These are phyloP conservation scores for Strigamia transsilvanica DNA, from an alignment of 2,888 invertebrate species.

Conservation along the genomic window DNA sequence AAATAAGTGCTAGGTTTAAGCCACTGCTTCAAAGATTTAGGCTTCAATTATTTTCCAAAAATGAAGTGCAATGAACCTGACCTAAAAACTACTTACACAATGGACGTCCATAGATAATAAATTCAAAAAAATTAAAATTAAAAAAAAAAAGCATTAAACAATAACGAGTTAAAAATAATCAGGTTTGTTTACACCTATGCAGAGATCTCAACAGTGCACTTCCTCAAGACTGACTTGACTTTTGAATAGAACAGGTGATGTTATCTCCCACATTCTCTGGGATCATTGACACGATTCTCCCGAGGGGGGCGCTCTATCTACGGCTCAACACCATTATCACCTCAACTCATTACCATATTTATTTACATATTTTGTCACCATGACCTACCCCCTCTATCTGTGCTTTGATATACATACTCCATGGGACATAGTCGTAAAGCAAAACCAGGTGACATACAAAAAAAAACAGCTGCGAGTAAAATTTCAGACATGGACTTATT, in stretches of 20 bases:
- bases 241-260: slow-evolving; percentile 42
- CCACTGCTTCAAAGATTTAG: neutral
- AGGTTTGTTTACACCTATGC: slow-evolving; percentile 34
- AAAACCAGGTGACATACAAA: slow-evolving; percentile 35
- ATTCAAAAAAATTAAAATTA: neutral
- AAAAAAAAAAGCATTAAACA: neutral
- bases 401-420: slow-evolving; percentile 18
- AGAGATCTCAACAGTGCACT: slow-evolving; percentile 42
- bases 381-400: slow-evolving; percentile 17
- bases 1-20: neutral
- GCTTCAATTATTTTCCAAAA: slow-evolving; percentile 3
- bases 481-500: neutral
- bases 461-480: neutral
- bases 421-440: slow-evolving; percentile 35
- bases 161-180: slow-evolving; percentile 21
- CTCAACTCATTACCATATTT: slow-evolving; percentile 41
- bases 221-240: slow-evolving; percentile 45
- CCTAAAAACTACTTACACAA: slow-evolving; percentile 35
- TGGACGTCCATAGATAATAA: neutral
- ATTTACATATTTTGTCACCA: slow-evolving; percentile 42
- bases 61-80: slow-evolving; percentile 34
- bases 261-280: slow-evolving; percentile 42
- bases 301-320: slow-evolving; percentile 49
- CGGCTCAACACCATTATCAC: slow-evolving; percentile 40
- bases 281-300: slow-evolving; percentile 49